Evolutionary conservation across 2,797 vertebrate species (phyloP).

Genomic region (Enteromius fasciolatus): DNA sequence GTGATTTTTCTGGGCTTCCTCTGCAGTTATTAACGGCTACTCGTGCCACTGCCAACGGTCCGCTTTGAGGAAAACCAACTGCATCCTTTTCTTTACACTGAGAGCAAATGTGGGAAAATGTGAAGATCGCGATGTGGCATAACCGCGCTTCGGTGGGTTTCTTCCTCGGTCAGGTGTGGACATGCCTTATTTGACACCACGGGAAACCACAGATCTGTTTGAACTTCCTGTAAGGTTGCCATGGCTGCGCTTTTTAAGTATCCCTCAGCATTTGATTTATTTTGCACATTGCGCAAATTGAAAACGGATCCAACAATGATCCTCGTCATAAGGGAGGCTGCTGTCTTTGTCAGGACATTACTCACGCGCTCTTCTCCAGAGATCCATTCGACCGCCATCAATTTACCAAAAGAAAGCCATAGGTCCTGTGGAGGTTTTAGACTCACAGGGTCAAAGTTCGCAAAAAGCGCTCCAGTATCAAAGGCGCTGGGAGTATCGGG

Average conservation of each 20-base stretch:
- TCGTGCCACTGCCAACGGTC: conserved; percentile 60
- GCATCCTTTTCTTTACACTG: conserved; percentile 56
- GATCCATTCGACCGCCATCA: conserved; percentile 46
- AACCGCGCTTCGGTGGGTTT: not conserved
- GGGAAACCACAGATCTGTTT: conserved; percentile 41
- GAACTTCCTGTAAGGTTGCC: conserved; percentile 61
- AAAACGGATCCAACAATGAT: conserved; percentile 56
- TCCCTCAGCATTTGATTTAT: conserved; percentile 56
- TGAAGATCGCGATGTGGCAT: not conserved
- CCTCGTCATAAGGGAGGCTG: conserved; percentile 66
- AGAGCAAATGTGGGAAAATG: conserved; percentile 30
- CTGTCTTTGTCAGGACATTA: conserved; percentile 63
- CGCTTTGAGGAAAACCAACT: conserved; percentile 57
- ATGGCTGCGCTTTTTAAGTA: conserved; percentile 50
- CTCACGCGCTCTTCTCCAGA: conserved; percentile 59
- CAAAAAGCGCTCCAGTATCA: conserved; percentile 29
- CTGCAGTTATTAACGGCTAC: conserved; percentile 50
- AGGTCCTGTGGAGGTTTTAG: conserved; percentile 6
- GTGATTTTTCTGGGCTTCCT: conserved; percentile 55
- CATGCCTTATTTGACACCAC: conserved; percentile 53
- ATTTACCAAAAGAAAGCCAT: conserved; percentile 38
- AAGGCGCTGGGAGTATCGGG: conserved; percentile 26
- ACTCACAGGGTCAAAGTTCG: conserved; percentile 15
- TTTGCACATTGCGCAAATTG: conserved; percentile 56
- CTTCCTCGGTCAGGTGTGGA: conserved; percentile 56